phyloP scores from a whole-genome alignment of 2,888 invertebrate species.

The Octodonta nipae region DNA sequence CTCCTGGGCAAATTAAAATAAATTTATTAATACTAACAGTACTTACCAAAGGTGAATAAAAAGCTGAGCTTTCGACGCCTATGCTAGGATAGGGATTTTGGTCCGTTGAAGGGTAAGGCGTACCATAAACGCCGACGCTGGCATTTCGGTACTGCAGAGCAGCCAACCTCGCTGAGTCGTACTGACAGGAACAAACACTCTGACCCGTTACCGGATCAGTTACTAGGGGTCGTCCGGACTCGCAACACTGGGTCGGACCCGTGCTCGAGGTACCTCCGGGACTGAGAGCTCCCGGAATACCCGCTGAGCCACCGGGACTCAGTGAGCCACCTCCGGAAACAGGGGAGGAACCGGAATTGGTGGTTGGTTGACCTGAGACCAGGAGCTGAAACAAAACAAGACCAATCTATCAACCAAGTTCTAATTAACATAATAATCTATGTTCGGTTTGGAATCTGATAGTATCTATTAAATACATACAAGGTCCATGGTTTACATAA shows the following conservation, averaged over 20 bases:
- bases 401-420: too few species aligned
- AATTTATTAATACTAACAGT: too few species aligned
- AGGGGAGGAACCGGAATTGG: constrained; percentile 64
- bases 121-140: constrained; percentile 69
- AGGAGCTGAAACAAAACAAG: constrained; percentile 51
- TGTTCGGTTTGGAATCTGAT: too few species aligned
- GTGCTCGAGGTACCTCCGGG: constrained; percentile 38
- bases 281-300: constrained; percentile 39
- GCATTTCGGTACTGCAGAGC: constrained; percentile 64
- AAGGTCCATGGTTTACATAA: too few species aligned
- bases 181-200: constrained; percentile 87
- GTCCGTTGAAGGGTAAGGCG: constrained; percentile 80
- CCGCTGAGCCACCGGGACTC: constrained; percentile 50
- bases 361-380: constrained; percentile 59
- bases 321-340: constrained; percentile 64
- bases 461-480: too few species aligned
- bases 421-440: too few species aligned
- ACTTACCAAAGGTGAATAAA: constrained; percentile 91
- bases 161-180: constrained; percentile 76
- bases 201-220: constrained; percentile 87
- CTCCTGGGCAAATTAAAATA: too few species aligned
- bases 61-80: constrained; percentile 85
- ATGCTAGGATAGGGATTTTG: constrained; percentile 88
- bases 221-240: constrained; percentile 80
- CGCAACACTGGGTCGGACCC: constrained; percentile 54